Conservation (phyloP, 2,888 invertebrate species). For the Buathra laborator region DNA sequence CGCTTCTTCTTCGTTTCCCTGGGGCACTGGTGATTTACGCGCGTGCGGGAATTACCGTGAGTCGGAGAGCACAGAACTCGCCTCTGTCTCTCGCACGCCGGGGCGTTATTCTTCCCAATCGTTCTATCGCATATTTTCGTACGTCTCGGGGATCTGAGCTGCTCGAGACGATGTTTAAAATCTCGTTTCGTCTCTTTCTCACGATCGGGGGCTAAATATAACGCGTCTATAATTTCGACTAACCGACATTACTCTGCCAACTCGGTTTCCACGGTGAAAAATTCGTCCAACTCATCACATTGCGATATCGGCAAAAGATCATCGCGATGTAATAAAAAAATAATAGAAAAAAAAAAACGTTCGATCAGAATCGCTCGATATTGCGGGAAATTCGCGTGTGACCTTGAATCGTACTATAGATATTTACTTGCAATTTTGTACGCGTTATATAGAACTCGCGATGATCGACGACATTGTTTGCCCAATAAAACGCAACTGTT, state of each 20-base stretch:
- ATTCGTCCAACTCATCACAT: slow-evolving; percentile 13
- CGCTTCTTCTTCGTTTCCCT: slow-evolving; percentile 59
- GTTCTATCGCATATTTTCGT: slow-evolving; percentile 9
- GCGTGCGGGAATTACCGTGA: slow-evolving; percentile 65
- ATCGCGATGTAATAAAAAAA: not conserved
- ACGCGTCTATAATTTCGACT: slow-evolving; percentile 66
- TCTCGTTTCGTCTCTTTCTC: slow-evolving; percentile 41
- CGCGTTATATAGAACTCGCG: not conserved
- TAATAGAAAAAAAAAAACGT: slow-evolving; percentile 7
- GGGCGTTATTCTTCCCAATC: slow-evolving; percentile 4
- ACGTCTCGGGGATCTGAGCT: slow-evolving; percentile 48
- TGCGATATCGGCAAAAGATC: slow-evolving; percentile 9
- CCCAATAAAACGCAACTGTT: slow-evolving; percentile 1
- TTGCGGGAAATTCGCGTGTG: not conserved
- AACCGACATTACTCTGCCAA: slow-evolving; percentile 66
- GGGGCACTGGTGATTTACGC: slow-evolving; percentile 66
- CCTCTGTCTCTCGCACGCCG: slow-evolving; percentile 59
- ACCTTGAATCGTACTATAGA: slow-evolving; percentile 13
- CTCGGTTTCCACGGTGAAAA: slow-evolving; percentile 61
- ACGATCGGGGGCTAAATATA: slow-evolving; percentile 65
- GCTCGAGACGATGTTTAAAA: slow-evolving; percentile 53
- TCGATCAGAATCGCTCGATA: not conserved
- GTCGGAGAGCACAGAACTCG: slow-evolving; percentile 42
- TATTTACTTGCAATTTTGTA: not conserved
- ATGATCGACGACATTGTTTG: slow-evolving; percentile 19